Evolutionary conservation across 2,888 invertebrate species (phyloP), one percentile per base, ranked within the genome.

Genomic region (Drosophila multiciliata): DNA sequence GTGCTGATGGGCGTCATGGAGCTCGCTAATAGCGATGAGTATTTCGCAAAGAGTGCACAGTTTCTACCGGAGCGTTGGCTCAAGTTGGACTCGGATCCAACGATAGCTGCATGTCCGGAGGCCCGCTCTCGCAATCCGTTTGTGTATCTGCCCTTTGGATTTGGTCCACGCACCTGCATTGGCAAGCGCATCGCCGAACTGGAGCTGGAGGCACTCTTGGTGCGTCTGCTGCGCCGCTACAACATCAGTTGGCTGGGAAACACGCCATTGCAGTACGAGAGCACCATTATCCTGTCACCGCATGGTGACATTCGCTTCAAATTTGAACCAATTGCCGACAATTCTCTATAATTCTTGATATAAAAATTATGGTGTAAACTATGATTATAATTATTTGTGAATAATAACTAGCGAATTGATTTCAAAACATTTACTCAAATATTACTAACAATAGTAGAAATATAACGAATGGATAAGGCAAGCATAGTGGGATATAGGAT

Each of bases 21-120:
- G 20, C 94, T 92, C 12, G 83, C 91, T 15, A 93, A 95, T 78
- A 94, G 94, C 86, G 95, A 96, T 17, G 92, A 95, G 62, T 95
- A 96, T 78, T 97, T 95, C 84, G 94, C 95, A 0, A 93, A 94
- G n/a, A 93, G 96, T 8, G 87, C 93, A 0, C 94, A 95, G 65
- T 97, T 95, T 87, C 91, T 95, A 50, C 97, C 97, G 0, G 97
- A 97, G 90, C 93, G 98, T 52, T 98, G 97, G 97, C 78, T 94
- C 11, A 94, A 94, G 50, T 20, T 64, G 0, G 80, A 82, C 4
- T 52, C 66, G 5, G 23, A 62, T 38, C 65, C 62, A 0, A 73
- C 54, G 3, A 20, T 53, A 12, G 17, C 40, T 20, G 82, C 84
- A 0, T 91, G 91, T 23, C 91, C 91, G 0, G 78, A 68, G 8